These are phyloP conservation scores for Rhincodon typus DNA, from an alignment of 2,797 vertebrate species.

Conservation along the genomic window DNA sequence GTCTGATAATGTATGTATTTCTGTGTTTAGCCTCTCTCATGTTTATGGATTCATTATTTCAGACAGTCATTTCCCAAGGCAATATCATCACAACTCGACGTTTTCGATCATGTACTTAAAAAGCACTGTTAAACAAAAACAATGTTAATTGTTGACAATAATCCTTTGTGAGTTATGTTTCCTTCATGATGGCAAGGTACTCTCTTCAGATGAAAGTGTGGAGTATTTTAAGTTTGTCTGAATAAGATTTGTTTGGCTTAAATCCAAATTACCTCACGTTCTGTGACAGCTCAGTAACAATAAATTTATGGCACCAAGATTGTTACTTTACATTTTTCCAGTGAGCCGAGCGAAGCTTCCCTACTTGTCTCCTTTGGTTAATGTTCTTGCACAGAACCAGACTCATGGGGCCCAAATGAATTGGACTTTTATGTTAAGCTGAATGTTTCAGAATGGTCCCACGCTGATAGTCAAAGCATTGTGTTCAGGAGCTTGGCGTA, in stretches of 20 bases:
- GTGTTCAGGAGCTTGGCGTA: slow-evolving; percentile 73
- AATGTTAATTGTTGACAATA: neutral
- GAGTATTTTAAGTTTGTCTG: neutral
- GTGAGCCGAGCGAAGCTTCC: neutral
- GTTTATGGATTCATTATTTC: neutral
- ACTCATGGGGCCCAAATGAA: slow-evolving; percentile 88
- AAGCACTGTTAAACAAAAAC: neutral
- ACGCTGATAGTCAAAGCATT: slow-evolving; percentile 62
- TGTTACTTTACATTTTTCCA: slow-evolving; percentile 13
- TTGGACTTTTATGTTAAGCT: slow-evolving; percentile 82
- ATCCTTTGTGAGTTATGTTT: neutral
- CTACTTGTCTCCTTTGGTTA: slow-evolving; percentile 13
- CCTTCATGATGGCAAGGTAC: neutral
- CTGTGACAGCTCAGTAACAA: slow-evolving; percentile 26
- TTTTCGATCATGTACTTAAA: neutral
- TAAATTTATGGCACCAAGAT: slow-evolving; percentile 13
- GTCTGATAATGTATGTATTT: too few species aligned
- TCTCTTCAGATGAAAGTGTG: neutral
- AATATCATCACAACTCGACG: neutral
- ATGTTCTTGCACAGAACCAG: slow-evolving; percentile 58
- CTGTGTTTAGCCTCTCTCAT: neutral
- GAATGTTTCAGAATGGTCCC: slow-evolving; percentile 78
- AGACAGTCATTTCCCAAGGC: neutral
- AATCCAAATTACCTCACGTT: slow-evolving; percentile 5
- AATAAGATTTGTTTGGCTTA: neutral